phyloP scores from a whole-genome alignment of 2,797 vertebrate species.

The Cichlasoma orientale region DNA sequence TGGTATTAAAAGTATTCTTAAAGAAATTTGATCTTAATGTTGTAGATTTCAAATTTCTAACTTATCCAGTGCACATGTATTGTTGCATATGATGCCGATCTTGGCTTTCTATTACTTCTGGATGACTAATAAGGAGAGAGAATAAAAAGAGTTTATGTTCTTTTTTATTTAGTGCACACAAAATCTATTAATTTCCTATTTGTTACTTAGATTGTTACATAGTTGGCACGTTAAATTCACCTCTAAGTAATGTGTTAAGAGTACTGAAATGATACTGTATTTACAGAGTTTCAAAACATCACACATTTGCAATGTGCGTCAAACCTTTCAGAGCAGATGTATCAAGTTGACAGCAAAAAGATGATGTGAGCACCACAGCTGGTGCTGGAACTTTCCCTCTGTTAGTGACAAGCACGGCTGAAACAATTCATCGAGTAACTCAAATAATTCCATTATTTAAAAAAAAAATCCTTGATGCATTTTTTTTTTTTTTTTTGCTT shows the following conservation, averaged over 20 bases:
- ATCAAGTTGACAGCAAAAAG: neutral
- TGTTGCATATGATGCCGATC: neutral
- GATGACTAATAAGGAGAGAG: neutral
- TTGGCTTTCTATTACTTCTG: fast-evolving
- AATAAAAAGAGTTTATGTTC: no score
- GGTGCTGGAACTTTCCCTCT: neutral
- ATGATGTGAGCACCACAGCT: neutral
- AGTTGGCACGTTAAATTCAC: neutral
- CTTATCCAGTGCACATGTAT: neutral
- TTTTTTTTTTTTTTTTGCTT: no score
- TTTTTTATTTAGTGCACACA: no score
- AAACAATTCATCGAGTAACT: no score
- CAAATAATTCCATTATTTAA: no score
- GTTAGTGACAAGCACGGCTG: neutral
- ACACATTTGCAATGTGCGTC: neutral
- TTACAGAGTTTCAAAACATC: neutral
- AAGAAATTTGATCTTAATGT: no score
- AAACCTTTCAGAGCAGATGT: neutral
- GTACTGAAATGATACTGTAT: neutral
- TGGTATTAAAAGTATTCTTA: neutral
- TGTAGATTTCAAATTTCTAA: no score
- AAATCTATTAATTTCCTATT: neutral
- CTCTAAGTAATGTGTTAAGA: neutral
- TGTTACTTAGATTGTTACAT: neutral
- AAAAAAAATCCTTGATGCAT: no score